These are phyloP conservation scores for Neogobius melanostomus DNA, from an alignment of 2,113 vertebrate genomes.

Conservation along the genomic window DNA sequence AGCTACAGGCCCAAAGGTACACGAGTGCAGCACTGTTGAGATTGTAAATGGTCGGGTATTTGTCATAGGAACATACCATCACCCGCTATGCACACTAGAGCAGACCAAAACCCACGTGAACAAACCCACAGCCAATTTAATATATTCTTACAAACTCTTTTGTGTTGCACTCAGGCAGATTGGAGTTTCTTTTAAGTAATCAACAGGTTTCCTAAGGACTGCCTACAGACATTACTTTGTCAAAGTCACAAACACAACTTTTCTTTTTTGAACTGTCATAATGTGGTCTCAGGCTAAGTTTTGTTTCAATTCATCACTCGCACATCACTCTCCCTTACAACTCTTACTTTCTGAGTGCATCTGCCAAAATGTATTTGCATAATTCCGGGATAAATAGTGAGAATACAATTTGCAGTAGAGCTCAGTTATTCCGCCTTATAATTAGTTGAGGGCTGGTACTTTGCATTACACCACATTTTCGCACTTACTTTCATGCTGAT, in stretches of 20 bases:
- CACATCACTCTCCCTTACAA: no score
- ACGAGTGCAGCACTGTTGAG: constrained; percentile 53
- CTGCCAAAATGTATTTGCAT: no score
- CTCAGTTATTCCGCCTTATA: no score
- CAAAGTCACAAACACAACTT: not conserved
- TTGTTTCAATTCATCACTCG: not conserved
- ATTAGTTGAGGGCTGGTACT: no score
- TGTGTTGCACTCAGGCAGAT: constrained; percentile 16
- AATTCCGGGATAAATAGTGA: no score
- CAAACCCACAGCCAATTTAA: constrained; percentile 45
- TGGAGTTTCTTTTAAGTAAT: constrained; percentile 9
- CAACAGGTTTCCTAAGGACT: constrained; percentile 28
- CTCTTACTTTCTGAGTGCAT: no score
- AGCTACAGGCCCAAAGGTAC: constrained; percentile 53
- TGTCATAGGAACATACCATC: constrained; percentile 66
- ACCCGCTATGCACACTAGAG: constrained; percentile 55
- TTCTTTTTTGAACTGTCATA: not conserved
- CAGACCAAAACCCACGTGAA: not conserved
- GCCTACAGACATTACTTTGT: constrained; percentile 21
- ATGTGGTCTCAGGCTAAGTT: not conserved
- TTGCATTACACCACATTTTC: no score
- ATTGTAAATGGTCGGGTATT: constrained; percentile 62
- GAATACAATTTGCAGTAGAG: no score
- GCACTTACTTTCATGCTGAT: no score
- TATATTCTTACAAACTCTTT: constrained; percentile 12